Base-by-base conservation (phyloP, 2,888 invertebrate species). In the Mechanitis messenoides region DNA sequence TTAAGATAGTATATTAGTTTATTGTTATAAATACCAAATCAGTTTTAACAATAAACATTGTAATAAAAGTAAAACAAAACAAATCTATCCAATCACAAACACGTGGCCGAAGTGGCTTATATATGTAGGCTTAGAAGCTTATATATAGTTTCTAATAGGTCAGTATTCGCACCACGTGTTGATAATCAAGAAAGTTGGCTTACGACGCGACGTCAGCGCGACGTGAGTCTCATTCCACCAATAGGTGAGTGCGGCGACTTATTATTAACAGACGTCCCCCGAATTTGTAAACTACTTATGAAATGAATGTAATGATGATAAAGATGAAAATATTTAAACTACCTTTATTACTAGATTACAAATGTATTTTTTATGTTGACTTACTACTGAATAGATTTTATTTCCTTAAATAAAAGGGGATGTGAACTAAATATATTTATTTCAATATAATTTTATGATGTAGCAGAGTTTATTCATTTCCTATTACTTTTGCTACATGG, bases 131-230 rank as follows among this genome's bases (percentile, higher is more conserved):
- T 70, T 70, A 70, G 65, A 20, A 20, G 20, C 20, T 20, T 20
- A 20, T 20, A 20, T 20, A 20, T 20, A 20, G 1, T 20, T 20
- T 20, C 58, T 57, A 53, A 50, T 60, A 66, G 57, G 62, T 78
- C 75, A 68, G 74, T 75, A 86, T 86, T 84, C 86, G 68, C 74
- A 61, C 78, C 84, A 79, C 85, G 87, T 84, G 81, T 78, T 78
- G 80, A 82, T 85, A 86, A 85, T 87, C 87, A 85, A 83, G 81
- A 81, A 85, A 87, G 76, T 85, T 85, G 83, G 81, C 80, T 77
- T 72, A 20, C 20, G 20, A 20, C 20, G 68, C 77, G 78, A 77
- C 79, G 81, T 76, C 76, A 74, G 73, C 71, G 73, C 68, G 78
- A 86, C 86, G 85, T 86, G 85, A 78, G 79, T 73, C 72, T 77